These are phyloP conservation scores for Agrilus cyanescens DNA, from an alignment of 2,888 invertebrate species.

Conservation along the genomic window DNA sequence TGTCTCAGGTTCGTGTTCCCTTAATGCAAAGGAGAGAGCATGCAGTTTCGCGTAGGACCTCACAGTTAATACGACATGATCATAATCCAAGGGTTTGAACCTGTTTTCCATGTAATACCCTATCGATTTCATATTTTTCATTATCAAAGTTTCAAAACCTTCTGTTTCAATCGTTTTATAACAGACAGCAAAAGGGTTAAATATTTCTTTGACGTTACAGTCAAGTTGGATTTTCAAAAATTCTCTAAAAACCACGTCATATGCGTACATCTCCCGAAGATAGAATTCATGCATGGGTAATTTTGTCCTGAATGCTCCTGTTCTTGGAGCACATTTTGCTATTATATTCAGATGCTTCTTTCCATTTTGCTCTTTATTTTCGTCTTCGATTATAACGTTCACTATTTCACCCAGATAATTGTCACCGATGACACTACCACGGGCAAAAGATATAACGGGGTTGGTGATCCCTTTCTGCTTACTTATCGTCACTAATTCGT, in stretches of 20 bases:
- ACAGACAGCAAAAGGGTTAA: constrained; percentile 13
- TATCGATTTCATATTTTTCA: constrained; percentile 19
- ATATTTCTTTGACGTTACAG: constrained; percentile 6
- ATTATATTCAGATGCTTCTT: constrained; percentile 20
- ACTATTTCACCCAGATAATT: constrained; percentile 23
- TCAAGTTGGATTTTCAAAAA: constrained; percentile 9
- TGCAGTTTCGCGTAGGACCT: constrained; percentile 23
- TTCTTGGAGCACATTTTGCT: constrained; percentile 21
- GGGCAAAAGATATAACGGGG: neutral
- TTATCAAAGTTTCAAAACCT: constrained; percentile 18
- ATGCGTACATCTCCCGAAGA: constrained; percentile 19
- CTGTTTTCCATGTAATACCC: constrained; percentile 19
- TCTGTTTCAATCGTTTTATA: constrained; percentile 11
- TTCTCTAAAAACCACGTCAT: constrained; percentile 9
- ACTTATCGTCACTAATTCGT: too few relatives aligned
- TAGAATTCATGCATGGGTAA: constrained; percentile 18
- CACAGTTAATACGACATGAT: constrained; percentile 20
- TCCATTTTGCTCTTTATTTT: too few relatives aligned
- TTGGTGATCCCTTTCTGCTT: too few relatives aligned
- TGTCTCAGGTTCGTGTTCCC: constrained; percentile 17
- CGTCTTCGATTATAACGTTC: constrained; percentile 11
- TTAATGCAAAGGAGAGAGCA: constrained; percentile 22
- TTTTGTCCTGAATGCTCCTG: constrained; percentile 16
- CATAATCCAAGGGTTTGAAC: constrained; percentile 18
- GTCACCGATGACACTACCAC: constrained; percentile 20